Percentiles rank a stretch among this genome's conserved stretches.
Evolutionary conservation across 2,888 invertebrate species (phyloP).

Genomic region (Hylaea fasciaria): DNA sequence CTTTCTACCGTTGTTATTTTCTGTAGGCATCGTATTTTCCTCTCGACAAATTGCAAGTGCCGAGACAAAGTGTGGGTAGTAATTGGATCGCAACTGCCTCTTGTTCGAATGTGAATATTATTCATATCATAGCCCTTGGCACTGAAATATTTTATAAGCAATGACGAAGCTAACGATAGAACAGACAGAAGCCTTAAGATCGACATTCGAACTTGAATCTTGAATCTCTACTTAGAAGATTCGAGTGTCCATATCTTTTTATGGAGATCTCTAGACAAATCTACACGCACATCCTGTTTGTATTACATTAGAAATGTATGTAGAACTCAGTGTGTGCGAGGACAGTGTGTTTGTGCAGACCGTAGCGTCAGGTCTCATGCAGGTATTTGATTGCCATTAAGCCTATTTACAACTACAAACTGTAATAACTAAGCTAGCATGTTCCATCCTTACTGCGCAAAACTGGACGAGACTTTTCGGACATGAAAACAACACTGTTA

Average conservation of each 20-base stretch:
- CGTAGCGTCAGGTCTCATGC: no score
- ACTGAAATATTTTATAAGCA: conserved; percentile 11
- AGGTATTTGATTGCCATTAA: no score
- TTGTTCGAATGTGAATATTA: conserved; percentile 31
- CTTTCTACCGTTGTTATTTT: conserved; percentile 37
- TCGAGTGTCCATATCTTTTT: no score
- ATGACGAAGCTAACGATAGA: neutral
- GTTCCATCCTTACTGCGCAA: neutral
- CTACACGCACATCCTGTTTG: no score
- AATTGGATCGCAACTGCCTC: conserved; percentile 32
- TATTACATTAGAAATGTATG: no score
- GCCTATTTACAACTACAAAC: no score
- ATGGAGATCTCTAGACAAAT: no score
- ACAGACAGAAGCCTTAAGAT: neutral
- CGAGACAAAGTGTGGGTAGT: conserved; percentile 31
- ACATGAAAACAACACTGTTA: neutral
- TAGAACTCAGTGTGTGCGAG: no score
- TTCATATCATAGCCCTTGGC: conserved; percentile 20
- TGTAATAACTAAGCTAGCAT: neutral
- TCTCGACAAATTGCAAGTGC: conserved; percentile 27
- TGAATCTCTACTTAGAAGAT: no score
- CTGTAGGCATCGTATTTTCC: conserved; percentile 30
- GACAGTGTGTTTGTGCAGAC: no score
- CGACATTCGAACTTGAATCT: no score
- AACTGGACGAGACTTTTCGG: neutral